These are phyloP conservation scores for Pristionchus fissidentatus DNA, from an alignment of 2,888 invertebrate species.

Conservation along the genomic window DNA sequence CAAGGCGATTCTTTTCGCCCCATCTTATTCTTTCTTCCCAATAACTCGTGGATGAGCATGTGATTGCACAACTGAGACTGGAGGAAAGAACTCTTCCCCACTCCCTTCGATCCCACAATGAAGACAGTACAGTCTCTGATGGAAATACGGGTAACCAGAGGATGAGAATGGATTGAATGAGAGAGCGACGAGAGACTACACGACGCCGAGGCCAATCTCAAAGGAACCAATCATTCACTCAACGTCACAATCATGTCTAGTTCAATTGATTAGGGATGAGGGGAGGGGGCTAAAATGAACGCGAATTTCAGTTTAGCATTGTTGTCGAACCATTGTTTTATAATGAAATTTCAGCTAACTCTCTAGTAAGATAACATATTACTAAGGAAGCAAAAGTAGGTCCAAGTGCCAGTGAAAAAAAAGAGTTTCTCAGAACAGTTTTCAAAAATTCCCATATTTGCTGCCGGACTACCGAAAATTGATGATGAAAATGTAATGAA, in stretches of 20 bases:
- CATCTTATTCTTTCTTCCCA: neutral
- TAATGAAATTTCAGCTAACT: too few species aligned
- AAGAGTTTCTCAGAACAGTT: too few species aligned
- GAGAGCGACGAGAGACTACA: neutral
- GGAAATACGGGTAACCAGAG: neutral
- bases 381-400: too few species aligned
- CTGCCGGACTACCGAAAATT: too few species aligned
- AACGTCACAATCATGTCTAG: neutral
- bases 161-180: neutral
- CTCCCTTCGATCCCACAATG: constrained; percentile 38
- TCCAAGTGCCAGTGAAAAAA: too few species aligned
- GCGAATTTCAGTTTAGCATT: too few species aligned
- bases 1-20: neutral
- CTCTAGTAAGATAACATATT: too few species aligned
- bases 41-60: constrained; percentile 31
- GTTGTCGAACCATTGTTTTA: too few species aligned
- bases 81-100: constrained; percentile 30
- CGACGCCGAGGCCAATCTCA: neutral
- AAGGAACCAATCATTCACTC: neutral
- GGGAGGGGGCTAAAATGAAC: too few species aligned
- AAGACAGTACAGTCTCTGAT: constrained; percentile 32
- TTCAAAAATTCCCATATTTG: too few species aligned
- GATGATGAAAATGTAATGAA: too few species aligned
- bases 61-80: constrained; percentile 44
- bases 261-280: too few species aligned